These are phyloP conservation scores for Lepisosteus oculatus DNA, from an alignment of 2,113 vertebrate species.

Conservation along the genomic window DNA sequence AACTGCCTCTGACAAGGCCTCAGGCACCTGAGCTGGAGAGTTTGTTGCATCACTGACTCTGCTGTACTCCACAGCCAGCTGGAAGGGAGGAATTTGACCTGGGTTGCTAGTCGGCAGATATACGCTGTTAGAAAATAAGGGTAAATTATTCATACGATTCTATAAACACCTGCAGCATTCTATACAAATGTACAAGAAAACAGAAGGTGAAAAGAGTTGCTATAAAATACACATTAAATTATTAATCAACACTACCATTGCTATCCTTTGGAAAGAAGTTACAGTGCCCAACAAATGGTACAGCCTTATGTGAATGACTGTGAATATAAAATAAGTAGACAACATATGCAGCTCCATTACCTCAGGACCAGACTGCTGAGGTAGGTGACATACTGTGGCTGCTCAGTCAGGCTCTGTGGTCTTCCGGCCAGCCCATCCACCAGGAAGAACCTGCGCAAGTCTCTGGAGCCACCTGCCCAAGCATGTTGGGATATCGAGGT, in stretches of 20 bases:
- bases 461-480: constrained; percentile 3
- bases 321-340: too few relatives aligned
- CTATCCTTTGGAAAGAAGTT: too few relatives aligned
- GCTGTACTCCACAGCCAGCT: constrained; percentile 20
- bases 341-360: constrained; percentile 16
- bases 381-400: constrained; percentile 27
- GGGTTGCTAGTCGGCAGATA: constrained; percentile 32
- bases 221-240: too few relatives aligned
- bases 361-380: constrained; percentile 37
- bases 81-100: constrained; percentile 31
- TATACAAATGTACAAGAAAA: too few relatives aligned
- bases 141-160: background rate
- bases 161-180: too few relatives aligned
- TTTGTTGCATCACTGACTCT: background rate
- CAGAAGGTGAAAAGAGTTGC: too few relatives aligned
- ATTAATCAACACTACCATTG: too few relatives aligned
- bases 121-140: constrained; percentile 20
- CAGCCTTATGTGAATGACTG: too few relatives aligned
- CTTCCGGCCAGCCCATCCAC: constrained; percentile 39
- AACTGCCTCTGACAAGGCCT: background rate
- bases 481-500: background rate
- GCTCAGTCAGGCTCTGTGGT: constrained; percentile 24
- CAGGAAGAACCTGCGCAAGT: constrained; percentile 38
- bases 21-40: constrained; percentile 9
- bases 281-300: too few relatives aligned